Base-by-base conservation (phyloP, 1,140 invertebrate species). In the Leptinotarsa defecta region DNA sequence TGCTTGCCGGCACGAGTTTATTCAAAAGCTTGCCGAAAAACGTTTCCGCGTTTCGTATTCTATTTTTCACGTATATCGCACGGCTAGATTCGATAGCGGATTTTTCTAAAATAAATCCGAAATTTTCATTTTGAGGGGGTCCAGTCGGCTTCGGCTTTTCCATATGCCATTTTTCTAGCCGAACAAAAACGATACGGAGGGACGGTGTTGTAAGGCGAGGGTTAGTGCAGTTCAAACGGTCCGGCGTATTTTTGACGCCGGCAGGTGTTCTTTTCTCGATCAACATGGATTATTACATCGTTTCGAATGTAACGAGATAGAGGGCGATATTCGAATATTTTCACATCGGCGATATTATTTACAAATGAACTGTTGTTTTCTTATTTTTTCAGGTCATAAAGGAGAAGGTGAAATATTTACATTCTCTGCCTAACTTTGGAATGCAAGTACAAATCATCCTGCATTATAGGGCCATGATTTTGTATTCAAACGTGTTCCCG, bases 101-200 rank as follows among this genome's bases (percentile, higher is more conserved):
- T 48, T 73, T 77, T 61, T 20, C 5, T 34, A 48, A 80, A 79
- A 80, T 68, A 76, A 82, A 78, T 83, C 80, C 73, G 68, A 73
- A 70, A 77, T 74, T 68, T 76, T 71, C 71, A 64, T 13, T 71
- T 81, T 81, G 87, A 89, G 89, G 89, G 88, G 87, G 89, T 89
- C 86, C 88, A 89, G 88, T 89, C 86, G 85, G 75, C 4, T 68
- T 74, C 57, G 49, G 68, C 57, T 75, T 74, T 76, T 74, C 71
- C 62, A 74, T 79, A 57, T 57, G 52, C 52, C n/a, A 57, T 57
- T 57, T 15, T 19, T 57, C n/a, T 15, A 57, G 52, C n/a, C 52
- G 52, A 19, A 15, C n/a, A 4, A 13, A 57, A 57, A 57, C 15
- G n/a, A 19, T 19, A 57, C n/a, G 52, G 4, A 15, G 15, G 52